These are phyloP conservation scores for Channa striata DNA, from an alignment of 2,797 vertebrate genomes.

Conservation along the genomic window DNA sequence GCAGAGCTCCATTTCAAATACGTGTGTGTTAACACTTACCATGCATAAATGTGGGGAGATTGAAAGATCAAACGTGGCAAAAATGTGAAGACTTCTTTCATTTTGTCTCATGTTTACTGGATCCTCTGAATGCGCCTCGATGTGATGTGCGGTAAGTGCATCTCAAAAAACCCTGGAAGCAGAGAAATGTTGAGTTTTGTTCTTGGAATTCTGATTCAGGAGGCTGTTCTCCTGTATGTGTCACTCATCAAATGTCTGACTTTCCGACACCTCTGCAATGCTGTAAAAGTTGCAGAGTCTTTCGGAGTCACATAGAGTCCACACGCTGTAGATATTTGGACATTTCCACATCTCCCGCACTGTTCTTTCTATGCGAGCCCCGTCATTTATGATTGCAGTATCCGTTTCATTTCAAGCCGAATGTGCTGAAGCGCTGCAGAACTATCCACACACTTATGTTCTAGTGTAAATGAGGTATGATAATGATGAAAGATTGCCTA, in stretches of 20 bases:
- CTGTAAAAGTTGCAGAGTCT: constrained; percentile 26
- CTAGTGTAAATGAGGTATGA: constrained; percentile 8
- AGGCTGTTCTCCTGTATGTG: background rate
- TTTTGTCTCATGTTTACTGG: background rate
- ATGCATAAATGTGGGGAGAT: background rate
- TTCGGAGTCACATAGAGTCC: constrained; percentile 4
- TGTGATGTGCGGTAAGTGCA: background rate
- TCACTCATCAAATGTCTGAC: constrained; percentile 23
- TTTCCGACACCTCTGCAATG: constrained; percentile 23
- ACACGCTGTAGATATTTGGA: background rate
- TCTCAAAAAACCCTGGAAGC: background rate
- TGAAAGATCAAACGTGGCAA: background rate
- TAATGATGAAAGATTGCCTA: constrained; percentile 46
- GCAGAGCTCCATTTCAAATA: background rate
- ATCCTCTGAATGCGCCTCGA: background rate
- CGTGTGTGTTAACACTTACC: background rate
- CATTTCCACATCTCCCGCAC: background rate
- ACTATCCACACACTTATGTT: background rate
- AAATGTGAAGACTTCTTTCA: no score
- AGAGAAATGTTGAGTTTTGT: background rate
- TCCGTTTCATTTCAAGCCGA: background rate
- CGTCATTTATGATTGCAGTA: background rate
- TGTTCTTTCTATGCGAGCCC: background rate
- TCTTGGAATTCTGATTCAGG: background rate
- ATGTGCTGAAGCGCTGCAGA: background rate